These are phyloP conservation scores for Sternarchorhynchus goeldii DNA, from an alignment of 2,797 vertebrate species.

Conservation along the genomic window DNA sequence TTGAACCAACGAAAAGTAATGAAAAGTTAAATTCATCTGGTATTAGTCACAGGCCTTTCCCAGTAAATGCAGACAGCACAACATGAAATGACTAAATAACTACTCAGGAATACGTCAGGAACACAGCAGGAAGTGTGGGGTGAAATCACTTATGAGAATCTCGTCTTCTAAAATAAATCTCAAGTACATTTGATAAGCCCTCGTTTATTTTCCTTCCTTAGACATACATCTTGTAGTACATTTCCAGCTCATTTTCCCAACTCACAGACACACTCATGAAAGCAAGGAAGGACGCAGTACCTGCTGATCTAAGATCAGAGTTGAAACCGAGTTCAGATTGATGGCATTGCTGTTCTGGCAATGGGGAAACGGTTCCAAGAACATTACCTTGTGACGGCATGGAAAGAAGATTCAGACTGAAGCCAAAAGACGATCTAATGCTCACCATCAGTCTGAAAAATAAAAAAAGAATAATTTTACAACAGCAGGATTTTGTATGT, in stretches of 20 bases:
- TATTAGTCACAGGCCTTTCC: constrained; percentile 16
- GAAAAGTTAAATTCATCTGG: neutral
- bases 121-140: constrained; percentile 7
- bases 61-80: neutral
- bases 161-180: neutral
- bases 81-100: constrained; percentile 21
- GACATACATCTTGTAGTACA: neutral
- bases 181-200: neutral
- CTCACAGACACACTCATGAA: neutral
- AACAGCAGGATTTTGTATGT: constrained; percentile 7
- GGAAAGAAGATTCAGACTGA: constrained; percentile 17
- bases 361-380: neutral
- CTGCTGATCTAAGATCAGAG: neutral
- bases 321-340: neutral
- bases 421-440: constrained; percentile 22
- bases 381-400: neutral
- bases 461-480: neutral
- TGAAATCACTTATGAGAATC: neutral
- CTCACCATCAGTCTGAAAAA: constrained; percentile 32
- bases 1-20: neutral
- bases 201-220: neutral
- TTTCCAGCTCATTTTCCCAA: neutral
- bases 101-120: constrained; percentile 4
- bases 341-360: neutral
- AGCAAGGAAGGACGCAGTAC: neutral